Evolutionary conservation across 2,888 invertebrate species (phyloP), one percentile per base, ranked within the genome.

Genomic region (Lumbricus terrestris): DNA sequence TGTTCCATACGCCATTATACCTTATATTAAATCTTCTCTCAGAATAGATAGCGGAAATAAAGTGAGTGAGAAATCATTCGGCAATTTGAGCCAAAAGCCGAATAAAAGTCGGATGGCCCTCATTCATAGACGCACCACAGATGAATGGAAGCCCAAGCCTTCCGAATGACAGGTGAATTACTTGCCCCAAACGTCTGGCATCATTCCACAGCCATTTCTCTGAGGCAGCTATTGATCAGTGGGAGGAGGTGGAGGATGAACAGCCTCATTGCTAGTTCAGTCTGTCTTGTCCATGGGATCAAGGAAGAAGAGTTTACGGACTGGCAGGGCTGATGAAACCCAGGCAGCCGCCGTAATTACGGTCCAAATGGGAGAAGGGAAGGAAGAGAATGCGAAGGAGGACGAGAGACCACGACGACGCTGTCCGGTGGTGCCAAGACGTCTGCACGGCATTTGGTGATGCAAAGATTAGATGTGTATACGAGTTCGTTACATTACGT

Each of bases 241-340:
- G 18, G 47, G 47, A 47, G 47, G 47, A 47, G 47, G 47, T 47
- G 47, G 47, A 47, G 47, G 47, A 47, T 47, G 20, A 47, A 47
- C 69, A n/a, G 29, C n/a, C 69, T 5, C 69, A 69, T 69, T 69
- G 69, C 69, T 69, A 29, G 69, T 69, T 69, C 69, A 29, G 69
- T 69, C 69, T n/a, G 69, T 69, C 69, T 69, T n/a, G 69, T 69
- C n/a, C 69, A 69, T 11, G 69, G 69, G 69, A 69, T 69, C 69
- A 69, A n/a, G 69, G 69, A 69, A n/a, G 69, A 69, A 69, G 69
- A 69, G 29, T 69, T 69, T 69, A 69, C 69, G 69, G 69, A 69
- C 69, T 69, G 85, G 85, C 85, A 85, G 85, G 37, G 23, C 85
- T 85, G 85, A 85, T 37, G 85, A 37, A 85, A 35, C 34, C 37